Base-by-base conservation (phyloP, 2,113 vertebrate species). In the Glaucidium brasilianum region DNA sequence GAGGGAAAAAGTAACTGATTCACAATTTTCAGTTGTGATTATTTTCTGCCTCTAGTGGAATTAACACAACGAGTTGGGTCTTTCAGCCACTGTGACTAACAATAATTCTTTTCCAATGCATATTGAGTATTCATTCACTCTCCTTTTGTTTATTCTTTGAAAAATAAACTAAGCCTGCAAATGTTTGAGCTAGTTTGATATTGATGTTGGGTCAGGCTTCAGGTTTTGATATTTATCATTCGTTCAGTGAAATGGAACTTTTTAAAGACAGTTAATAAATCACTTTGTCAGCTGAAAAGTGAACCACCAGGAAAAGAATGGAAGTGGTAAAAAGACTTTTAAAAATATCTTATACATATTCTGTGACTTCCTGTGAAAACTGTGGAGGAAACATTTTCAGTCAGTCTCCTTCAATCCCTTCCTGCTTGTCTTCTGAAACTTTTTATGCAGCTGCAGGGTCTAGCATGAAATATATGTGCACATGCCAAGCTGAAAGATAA, bases 201-300 rank as follows among this genome's bases (percentile, higher is more conserved):
- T 90, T 97, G 96, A 97, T 97, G 94, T 97, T 96, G 77, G 88
- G 92, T 96, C 96, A 97, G 97, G 94, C 79, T 96, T 92, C 94
- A 96, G 87, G 95, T 97, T 98, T 97, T 95, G 95, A 97, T 96
- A 97, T 98, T 98, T 95, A 97, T 97, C 94, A 97, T 98, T 97
- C 94, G 87, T 97, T 98, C 90, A 79, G 87, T 92, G 92, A 97
- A 98, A 98, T 95, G 77, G 96, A 98, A 98, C 94, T 97, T 97
- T 94, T 96, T 96, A 97, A 98, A 98, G 98, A 97, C 97, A 98
- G 96, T 98, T 90, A 94, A 97, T 98, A 98, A 98, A 98, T 98
- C 98, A 98, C 69, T 94, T 92, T 98, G 96, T 96, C 96, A 96
- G 91, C 78, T 93, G 91, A 94, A 92, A 97, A 97, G 96, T 75